These are phyloP conservation scores for Coendou prehensilis DNA, from an alignment of 2,797 vertebrate species.

Conservation along the genomic window DNA sequence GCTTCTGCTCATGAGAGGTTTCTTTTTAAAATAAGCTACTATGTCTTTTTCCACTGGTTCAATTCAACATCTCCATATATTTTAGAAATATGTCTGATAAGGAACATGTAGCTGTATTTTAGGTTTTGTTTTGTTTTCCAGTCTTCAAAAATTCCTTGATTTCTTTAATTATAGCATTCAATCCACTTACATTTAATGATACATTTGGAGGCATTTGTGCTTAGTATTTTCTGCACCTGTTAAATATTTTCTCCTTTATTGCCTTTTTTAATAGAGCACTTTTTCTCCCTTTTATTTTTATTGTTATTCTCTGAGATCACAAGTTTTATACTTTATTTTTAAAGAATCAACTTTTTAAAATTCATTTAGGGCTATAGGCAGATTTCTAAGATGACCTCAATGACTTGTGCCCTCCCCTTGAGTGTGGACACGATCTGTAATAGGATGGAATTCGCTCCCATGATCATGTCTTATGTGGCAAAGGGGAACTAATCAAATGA, in stretches of 20 bases:
- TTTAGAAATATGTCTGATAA: background rate
- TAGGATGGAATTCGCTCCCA: background rate
- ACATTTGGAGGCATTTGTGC: background rate
- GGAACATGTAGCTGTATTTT: background rate
- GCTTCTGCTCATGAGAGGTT: background rate
- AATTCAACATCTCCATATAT: background rate
- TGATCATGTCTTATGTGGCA: background rate
- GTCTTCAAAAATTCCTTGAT: background rate
- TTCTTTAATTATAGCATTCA: slow-evolving; percentile 43
- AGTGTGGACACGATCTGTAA: background rate
- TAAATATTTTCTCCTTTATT: slow-evolving; percentile 42
- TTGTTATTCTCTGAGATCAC: background rate
- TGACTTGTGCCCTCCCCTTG: background rate
- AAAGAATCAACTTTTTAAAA: background rate
- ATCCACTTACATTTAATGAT: background rate
- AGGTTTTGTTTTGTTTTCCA: slow-evolving; percentile 7
- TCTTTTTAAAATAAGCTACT: slow-evolving; percentile 6
- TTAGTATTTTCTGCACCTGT: background rate
- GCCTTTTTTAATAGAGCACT: background rate
- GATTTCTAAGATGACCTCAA: background rate
- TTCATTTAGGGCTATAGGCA: background rate
- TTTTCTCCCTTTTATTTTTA: background rate
- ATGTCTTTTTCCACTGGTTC: background rate
- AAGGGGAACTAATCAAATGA: slow-evolving; percentile 32
- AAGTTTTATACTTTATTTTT: background rate